A percentile compares a stretch with the other conserved stretches of the same genome.
These are phyloP conservation scores for Addax nasomaculatus DNA, from an alignment of 2,113 vertebrate genomes.

Conservation along the genomic window DNA sequence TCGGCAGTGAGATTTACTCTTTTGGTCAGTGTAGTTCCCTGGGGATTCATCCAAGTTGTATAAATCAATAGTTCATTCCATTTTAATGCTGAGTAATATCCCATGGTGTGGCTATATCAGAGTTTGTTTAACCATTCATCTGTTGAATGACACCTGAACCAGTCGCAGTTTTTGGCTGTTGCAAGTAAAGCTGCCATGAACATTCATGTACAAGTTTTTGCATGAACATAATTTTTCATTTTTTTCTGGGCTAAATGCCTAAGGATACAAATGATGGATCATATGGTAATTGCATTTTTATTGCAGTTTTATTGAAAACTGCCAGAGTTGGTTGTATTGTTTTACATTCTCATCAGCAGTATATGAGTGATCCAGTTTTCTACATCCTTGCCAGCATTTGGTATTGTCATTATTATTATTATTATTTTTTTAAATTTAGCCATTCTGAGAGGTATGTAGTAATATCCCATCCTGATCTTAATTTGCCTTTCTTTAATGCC, in stretches of 20 bases:
- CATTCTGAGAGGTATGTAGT: not conserved
- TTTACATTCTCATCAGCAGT: not conserved
- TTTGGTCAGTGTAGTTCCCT: not conserved
- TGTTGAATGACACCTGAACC: not conserved
- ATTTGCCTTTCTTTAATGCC: not conserved
- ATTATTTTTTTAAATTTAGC: not conserved
- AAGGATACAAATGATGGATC: not conserved
- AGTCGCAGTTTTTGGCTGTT: not conserved
- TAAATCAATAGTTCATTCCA: not conserved
- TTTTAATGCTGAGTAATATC: not conserved
- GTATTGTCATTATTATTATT: not conserved
- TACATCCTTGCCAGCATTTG: not conserved
- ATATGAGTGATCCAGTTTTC: not conserved
- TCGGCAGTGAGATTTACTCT: not conserved
- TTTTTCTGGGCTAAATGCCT: conserved; percentile 17
- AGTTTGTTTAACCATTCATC: not conserved
- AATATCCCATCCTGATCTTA: not conserved
- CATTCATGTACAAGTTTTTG: not conserved
- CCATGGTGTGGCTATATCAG: not conserved
- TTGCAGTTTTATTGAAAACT: not conserved
- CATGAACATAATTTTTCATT: not conserved
- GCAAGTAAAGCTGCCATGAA: not conserved
- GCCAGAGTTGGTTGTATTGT: not conserved
- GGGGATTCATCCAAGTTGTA: not conserved
- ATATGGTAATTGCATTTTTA: not conserved